phyloP scores from a whole-genome alignment of 2,888 invertebrate genomes.

The Monochamus alternatus region DNA sequence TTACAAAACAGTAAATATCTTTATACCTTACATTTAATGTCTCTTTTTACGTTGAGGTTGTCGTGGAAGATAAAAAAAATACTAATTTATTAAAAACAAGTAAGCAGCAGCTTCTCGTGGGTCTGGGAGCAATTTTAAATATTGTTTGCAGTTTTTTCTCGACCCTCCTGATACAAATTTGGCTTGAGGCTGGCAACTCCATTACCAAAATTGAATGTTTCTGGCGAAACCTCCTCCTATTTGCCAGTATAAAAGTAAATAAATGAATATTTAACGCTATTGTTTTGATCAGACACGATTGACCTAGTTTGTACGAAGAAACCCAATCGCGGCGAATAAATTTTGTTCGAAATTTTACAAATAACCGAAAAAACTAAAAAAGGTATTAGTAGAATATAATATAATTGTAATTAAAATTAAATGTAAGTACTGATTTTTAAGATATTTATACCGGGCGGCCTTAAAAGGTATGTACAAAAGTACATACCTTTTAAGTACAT shows the following conservation, averaged over 20 bases:
- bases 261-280: neutral
- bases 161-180: neutral
- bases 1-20: neutral
- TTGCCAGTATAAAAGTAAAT: neutral
- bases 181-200: neutral
- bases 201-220: neutral
- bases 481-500: too few relatives aligned
- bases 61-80: neutral
- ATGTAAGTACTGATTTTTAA: too few relatives aligned
- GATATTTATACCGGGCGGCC: too few relatives aligned
- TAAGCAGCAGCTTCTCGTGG: neutral
- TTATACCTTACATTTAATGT: neutral
- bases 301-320: too few relatives aligned
- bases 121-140: neutral
- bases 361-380: too few relatives aligned
- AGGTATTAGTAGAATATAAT: too few relatives aligned
- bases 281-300: neutral
- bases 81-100: neutral
- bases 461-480: too few relatives aligned
- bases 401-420: too few relatives aligned
- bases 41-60: neutral
- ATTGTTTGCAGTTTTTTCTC: neutral
- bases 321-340: too few relatives aligned
- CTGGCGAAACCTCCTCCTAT: neutral
- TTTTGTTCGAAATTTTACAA: too few relatives aligned